Base-by-base conservation (phyloP, 2,888 invertebrate species). In the Itoplectis maculator region DNA sequence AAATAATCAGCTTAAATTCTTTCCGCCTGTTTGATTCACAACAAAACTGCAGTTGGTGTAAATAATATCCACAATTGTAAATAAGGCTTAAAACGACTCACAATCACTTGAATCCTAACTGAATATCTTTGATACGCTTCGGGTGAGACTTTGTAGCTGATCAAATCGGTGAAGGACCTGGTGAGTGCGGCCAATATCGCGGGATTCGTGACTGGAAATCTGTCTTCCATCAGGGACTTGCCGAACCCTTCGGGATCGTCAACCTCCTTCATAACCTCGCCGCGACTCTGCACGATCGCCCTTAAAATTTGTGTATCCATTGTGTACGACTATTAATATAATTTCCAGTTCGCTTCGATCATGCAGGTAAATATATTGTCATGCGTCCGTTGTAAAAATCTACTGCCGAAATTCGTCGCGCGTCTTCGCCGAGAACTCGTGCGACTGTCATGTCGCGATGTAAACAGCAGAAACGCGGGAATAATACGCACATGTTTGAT, bases 121-220 rank as follows among this genome's bases (percentile, higher is more conserved):
- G 88, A 86, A 59, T 91, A 91, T 70, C 91, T 88, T 73, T 92
- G 92, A 70, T 88, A 85, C 45, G 87, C 89, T 80, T 90, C 89
- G 15, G 86, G 87, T 0, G 91, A 91, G 45, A 92, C 88, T 85
- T 89, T 91, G 68, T 88, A 87, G 35, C 85, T 82, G 7, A 92
- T 79, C 13, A 89, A 74, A 69, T 88, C 88, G 63, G 89, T 87
- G 13, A 91, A 84, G 2, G 89, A 88, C 61, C 61, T 84, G 6
- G 88, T 83, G 20, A 92, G 81, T 20, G 81, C 86, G 51, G 85
- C 63, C n/a, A 89, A 80, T 65, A 88, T 51, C 7, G 42, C 61
- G 35, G 80, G 54, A 72, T 88, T 87, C 37, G 79, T 84, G 18
- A 84, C 79, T 66, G 89, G 87, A 84, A 87, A 88, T 73, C 86